Conservation (phyloP, 1,140 invertebrate species). For the Diprion similis region DNA sequence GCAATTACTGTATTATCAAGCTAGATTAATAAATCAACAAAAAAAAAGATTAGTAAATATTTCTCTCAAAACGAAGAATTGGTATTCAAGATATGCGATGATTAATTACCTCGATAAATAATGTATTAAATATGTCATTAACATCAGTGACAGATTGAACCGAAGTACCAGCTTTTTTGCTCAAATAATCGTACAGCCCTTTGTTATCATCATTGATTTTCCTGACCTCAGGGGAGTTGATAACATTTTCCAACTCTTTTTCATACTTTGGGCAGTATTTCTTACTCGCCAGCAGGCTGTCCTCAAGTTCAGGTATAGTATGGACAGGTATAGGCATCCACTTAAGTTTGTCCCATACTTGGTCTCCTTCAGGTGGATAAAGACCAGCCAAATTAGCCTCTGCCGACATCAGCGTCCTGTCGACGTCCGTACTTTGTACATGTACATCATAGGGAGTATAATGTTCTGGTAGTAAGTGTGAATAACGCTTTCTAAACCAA, state of each 20-base stretch:
- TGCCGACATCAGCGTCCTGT: slow-evolving; percentile 91
- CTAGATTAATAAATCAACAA: too few relatives aligned
- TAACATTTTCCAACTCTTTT: slow-evolving; percentile 63
- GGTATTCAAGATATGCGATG: neutral
- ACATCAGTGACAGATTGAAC: slow-evolving; percentile 63
- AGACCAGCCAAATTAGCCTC: slow-evolving; percentile 83
- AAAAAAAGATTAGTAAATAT: too few relatives aligned
- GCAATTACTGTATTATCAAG: too few relatives aligned
- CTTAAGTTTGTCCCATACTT: slow-evolving; percentile 74
- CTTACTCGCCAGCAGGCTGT: slow-evolving; percentile 72
- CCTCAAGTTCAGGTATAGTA: slow-evolving; percentile 71
- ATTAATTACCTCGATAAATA: slow-evolving; percentile 71
- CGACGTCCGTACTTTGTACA: slow-evolving; percentile 82
- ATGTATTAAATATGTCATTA: slow-evolving; percentile 70
- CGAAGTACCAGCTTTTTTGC: slow-evolving; percentile 65
- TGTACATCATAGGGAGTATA: slow-evolving; percentile 71
- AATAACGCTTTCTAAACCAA: slow-evolving; percentile 78
- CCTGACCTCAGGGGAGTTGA: slow-evolving; percentile 66
- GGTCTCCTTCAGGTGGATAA: slow-evolving; percentile 68
- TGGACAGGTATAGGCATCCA: slow-evolving; percentile 95
- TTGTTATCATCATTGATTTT: slow-evolving; percentile 67
- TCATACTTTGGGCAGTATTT: slow-evolving; percentile 72
- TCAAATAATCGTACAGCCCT: slow-evolving; percentile 71
- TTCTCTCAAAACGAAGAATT: neutral
- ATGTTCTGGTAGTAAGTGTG: slow-evolving; percentile 59